phyloP scores from a whole-genome alignment of 2,888 invertebrate species.

The Beris chalybata region DNA sequence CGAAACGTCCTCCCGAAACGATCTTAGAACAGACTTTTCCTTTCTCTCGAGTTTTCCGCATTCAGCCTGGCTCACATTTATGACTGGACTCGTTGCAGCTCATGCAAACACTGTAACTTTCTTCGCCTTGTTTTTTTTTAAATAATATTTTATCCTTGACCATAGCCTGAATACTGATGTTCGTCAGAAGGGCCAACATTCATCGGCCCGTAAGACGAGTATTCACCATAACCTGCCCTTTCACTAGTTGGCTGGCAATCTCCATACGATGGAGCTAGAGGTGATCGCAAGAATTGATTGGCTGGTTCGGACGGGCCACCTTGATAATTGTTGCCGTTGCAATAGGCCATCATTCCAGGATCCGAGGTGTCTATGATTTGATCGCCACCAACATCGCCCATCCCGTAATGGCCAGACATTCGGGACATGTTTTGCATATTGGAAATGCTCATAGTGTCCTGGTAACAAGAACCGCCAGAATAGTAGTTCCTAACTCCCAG shows the following conservation, averaged over 20 bases:
- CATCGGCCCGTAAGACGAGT: constrained; percentile 6
- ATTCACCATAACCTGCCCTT: background rate
- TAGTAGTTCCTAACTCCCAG: background rate
- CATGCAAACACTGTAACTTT: too few species aligned
- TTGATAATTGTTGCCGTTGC: background rate
- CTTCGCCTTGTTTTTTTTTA: too few species aligned
- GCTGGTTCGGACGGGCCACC: constrained; percentile 1
- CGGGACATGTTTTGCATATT: background rate
- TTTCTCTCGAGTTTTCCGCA: too few species aligned
- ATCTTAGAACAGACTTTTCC: background rate
- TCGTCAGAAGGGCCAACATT: background rate
- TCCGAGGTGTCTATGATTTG: background rate
- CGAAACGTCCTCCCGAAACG: background rate
- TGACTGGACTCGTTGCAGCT: too few species aligned
- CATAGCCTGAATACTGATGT: too few species aligned
- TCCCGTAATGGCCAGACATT: background rate
- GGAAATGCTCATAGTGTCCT: background rate
- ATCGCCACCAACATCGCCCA: constrained; percentile 12
- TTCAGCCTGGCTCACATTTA: too few species aligned
- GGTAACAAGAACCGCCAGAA: background rate
- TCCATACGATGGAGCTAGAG: constrained; percentile 14
- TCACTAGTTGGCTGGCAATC: constrained; percentile 2
- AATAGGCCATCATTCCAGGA: background rate
- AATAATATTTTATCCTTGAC: too few species aligned
- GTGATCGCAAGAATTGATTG: constrained; percentile 1